A percentile compares a stretch with the other conserved stretches of the same genome.
These are phyloP conservation scores for Eueremaeus valkanovi DNA, from an alignment of 2,888 invertebrate genomes.

Conservation along the genomic window DNA sequence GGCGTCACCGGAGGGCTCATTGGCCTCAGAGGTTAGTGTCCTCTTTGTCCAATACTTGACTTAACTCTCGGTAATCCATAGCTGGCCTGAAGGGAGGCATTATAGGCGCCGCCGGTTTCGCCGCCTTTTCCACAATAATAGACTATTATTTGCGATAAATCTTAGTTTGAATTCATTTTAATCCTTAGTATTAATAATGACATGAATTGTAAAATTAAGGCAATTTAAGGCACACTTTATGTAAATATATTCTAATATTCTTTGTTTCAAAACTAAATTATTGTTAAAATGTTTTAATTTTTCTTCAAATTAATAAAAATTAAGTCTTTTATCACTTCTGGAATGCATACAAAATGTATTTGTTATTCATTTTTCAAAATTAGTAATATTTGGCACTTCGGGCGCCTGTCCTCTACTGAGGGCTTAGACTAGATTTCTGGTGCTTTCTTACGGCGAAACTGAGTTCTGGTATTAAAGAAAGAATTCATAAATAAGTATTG, in stretches of 20 bases:
- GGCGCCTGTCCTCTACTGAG: background rate
- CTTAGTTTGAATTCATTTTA: background rate
- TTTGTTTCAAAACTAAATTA: slow-evolving; percentile 3
- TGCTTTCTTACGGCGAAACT: background rate
- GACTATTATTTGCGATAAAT: slow-evolving; percentile 71
- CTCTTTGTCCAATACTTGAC: background rate
- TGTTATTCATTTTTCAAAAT: no score
- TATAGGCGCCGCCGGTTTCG: slow-evolving; percentile 93
- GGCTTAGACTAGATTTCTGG: background rate
- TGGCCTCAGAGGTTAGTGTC: slow-evolving; percentile 55
- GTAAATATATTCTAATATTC: no score
- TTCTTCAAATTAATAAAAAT: background rate
- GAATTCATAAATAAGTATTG: no score
- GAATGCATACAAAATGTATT: background rate
- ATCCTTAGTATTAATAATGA: background rate
- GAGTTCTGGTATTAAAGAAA: background rate
- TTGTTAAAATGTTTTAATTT: background rate
- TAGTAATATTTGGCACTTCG: background rate
- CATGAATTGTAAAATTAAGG: background rate
- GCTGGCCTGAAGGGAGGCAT: slow-evolving; percentile 91
- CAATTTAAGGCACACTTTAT: background rate
- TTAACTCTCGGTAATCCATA: slow-evolving; percentile 54
- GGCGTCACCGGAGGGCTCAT: slow-evolving; percentile 87
- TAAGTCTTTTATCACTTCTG: background rate
- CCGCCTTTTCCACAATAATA: slow-evolving; percentile 91